Evolutionary conservation across 2,113 vertebrate genomes (phyloP), one percentile per base, ranked within the genome.

Genomic region (Sceloporus undulatus): DNA sequence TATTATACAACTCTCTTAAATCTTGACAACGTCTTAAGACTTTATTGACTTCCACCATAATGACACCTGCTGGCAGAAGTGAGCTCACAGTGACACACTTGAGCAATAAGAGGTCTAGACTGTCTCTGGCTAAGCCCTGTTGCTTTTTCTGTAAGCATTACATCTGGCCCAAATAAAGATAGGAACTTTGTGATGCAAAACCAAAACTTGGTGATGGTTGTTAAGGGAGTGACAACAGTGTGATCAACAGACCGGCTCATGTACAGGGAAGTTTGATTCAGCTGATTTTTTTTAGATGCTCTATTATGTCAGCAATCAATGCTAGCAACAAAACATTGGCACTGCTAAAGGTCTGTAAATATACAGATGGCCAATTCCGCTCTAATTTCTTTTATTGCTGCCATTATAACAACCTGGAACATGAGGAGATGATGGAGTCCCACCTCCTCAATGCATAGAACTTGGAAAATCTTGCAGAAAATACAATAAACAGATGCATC

Each of bases 151-250:
- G 92, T 88, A 95, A 95, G 90, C 93, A 93, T 88, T 94, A 94
- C 94, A 95, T 93, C 85, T 92, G 94, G 93, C 89, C 87, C 85
- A 82, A 87, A 92, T 89, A 90, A 91, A 92, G 70, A 91, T 52
- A 90, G 78, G 82, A 93, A 88, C 86, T 91, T 74, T 89, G 18
- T 93, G 88, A 93, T 38, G 27, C 59, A 93, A 91, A 95, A 92
- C 94, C 94, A 94, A 95, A 93, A 95, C 92, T 90, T 95, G 94
- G 95, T 91, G 94, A 87, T 93, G 88, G 96, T 96, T 95, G 95
- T 92, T 94, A 96, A 94, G 96, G 92, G 92, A 95, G 94, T 86
- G 93, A 95, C 94, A 96, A 96, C 94, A 96, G 90, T 86, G 90
- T 71, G 82, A 93, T 95, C 94, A 96, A 95, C 93, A 95, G 91